A percentile compares a stretch with the other conserved stretches of the same genome.
Conservation (phyloP, 2,888 invertebrate genomes). For the Hybos culiciformis region DNA sequence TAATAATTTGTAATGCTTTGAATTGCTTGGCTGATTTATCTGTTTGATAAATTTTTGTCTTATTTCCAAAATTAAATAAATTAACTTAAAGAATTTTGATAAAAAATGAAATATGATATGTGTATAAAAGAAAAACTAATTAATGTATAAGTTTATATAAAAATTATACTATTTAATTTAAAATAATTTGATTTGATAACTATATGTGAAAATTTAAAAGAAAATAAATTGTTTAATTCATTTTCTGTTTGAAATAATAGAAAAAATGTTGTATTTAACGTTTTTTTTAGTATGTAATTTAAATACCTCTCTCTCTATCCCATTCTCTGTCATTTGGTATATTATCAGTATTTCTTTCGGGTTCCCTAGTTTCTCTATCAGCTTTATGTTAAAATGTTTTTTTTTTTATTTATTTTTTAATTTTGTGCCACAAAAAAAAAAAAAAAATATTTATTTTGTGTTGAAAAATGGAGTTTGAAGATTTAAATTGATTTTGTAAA, state of each 20-base stretch:
- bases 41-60: no score
- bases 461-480: not conserved
- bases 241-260: not conserved
- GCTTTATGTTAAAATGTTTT: slow-evolving; percentile 5
- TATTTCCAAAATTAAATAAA: no score
- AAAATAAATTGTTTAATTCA: not conserved
- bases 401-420: slow-evolving; percentile 4
- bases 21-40: no score
- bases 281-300: no score
- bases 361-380: slow-evolving; percentile 35
- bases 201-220: not conserved
- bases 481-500: not conserved
- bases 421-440: slow-evolving; percentile 9
- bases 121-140: no score
- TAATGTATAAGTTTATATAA: no score
- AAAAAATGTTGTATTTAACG: not conserved
- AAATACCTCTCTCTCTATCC: slow-evolving; percentile 51
- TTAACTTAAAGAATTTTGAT: no score
- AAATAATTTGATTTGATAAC: no score
- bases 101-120: no score
- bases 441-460: not conserved
- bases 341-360: slow-evolving; percentile 8
- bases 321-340: slow-evolving; percentile 46
- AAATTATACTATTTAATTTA: no score
- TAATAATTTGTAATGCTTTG: no score